These are phyloP conservation scores for Tinamus guttatus DNA, from an alignment of 2,113 vertebrate genomes.

Conservation along the genomic window DNA sequence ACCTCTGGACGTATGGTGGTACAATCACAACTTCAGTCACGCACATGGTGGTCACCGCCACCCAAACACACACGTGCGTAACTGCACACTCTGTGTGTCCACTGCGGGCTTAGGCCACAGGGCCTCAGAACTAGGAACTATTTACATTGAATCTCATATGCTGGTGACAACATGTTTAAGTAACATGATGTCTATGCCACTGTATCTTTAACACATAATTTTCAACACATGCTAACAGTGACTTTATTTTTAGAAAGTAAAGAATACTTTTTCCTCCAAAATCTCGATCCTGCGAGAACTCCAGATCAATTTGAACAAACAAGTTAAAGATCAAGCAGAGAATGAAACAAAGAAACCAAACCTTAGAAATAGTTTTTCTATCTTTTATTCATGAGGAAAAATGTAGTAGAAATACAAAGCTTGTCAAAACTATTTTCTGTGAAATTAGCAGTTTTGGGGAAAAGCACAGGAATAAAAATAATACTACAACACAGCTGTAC, in stretches of 20 bases:
- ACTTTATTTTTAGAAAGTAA: not conserved
- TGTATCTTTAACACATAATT: not conserved
- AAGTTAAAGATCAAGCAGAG: not conserved
- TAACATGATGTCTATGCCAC: not conserved
- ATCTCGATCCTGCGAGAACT: not conserved
- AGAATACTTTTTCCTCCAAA: not conserved
- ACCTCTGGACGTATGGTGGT: not conserved
- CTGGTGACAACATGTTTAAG: not conserved
- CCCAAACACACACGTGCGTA: not conserved
- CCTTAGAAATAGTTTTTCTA: not conserved
- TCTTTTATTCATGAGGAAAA: slow-evolving; percentile 18
- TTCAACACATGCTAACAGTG: not conserved
- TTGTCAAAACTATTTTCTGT: slow-evolving; percentile 28
- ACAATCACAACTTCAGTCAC: not conserved
- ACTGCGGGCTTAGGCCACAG: not conserved
- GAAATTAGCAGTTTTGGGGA: slow-evolving; percentile 1
- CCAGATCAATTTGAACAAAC: not conserved
- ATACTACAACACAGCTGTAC: not conserved
- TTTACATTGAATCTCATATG: not conserved
- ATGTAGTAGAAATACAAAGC: not conserved
- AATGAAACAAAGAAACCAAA: slow-evolving; percentile 18
- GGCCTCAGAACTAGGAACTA: not conserved
- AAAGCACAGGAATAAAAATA: not conserved
- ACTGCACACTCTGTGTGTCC: rapidly evolving
- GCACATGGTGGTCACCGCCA: not conserved